phyloP scores from a whole-genome alignment of 2,888 invertebrate genomes.

The Andrena marginata region DNA sequence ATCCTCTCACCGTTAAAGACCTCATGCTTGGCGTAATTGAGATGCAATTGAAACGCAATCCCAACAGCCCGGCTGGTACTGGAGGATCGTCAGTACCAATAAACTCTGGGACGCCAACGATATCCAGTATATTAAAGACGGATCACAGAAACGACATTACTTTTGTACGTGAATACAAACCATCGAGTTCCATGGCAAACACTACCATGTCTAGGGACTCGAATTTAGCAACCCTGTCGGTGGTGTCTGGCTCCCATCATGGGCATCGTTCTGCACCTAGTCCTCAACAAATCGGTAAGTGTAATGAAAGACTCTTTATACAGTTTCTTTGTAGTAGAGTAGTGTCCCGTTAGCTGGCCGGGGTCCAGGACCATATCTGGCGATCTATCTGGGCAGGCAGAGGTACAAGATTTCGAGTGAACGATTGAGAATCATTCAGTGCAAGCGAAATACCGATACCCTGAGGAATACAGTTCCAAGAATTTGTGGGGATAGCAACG shows the following conservation, averaged over 20 bases:
- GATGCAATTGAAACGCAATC: slow-evolving; percentile 89
- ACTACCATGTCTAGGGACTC: slow-evolving; percentile 81
- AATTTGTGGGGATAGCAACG: too few relatives aligned
- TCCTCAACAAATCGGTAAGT: slow-evolving; percentile 82
- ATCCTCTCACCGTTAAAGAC: slow-evolving; percentile 92
- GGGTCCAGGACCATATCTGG: too few relatives aligned
- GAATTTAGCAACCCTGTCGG: slow-evolving; percentile 89
- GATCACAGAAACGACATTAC: slow-evolving; percentile 86
- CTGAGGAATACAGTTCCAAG: too few relatives aligned
- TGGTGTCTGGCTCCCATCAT: slow-evolving; percentile 86
- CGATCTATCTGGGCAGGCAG: too few relatives aligned
- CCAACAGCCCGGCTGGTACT: slow-evolving; percentile 85
- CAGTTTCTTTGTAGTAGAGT: not conserved
- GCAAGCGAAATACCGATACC: too few relatives aligned
- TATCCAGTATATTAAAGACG: slow-evolving; percentile 87
- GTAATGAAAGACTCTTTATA: not conserved
- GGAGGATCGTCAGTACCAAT: slow-evolving; percentile 80
- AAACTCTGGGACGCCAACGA: slow-evolving; percentile 87
- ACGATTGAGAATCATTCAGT: too few relatives aligned
- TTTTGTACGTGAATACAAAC: slow-evolving; percentile 86
- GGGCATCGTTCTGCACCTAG: slow-evolving; percentile 81
- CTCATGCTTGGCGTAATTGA: slow-evolving; percentile 94
- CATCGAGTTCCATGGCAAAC: slow-evolving; percentile 77
- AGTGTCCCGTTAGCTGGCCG: too few relatives aligned
- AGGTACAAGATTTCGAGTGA: too few relatives aligned